These are phyloP conservation scores for Diplodus sargus DNA, from an alignment of 2,797 vertebrate genomes.

Conservation along the genomic window DNA sequence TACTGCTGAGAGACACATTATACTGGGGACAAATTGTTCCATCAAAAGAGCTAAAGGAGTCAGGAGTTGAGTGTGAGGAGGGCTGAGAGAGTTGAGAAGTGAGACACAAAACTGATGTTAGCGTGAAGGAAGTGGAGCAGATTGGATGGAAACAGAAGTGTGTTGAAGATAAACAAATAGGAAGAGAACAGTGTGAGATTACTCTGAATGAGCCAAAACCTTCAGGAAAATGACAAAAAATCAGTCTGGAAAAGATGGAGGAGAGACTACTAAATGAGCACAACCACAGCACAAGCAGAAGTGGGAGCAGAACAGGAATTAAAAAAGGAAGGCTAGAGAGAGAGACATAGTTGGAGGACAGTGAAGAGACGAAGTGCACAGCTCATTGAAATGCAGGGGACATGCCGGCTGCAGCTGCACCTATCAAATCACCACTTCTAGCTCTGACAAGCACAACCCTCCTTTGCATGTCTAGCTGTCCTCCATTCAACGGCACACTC, in stretches of 20 bases:
- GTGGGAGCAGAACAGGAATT: constrained; percentile 48
- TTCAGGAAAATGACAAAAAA: constrained; percentile 4
- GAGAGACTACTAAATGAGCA: constrained; percentile 49
- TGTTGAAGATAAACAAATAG: constrained; percentile 21
- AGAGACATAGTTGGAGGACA: constrained; percentile 66
- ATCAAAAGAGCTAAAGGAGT: constrained; percentile 23
- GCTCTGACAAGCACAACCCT: constrained; percentile 76
- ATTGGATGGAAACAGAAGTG: background rate
- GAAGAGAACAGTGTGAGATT: constrained; percentile 38
- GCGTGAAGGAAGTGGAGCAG: constrained; percentile 10
- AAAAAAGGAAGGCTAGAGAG: constrained; percentile 44
- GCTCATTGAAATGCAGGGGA: constrained; percentile 89
- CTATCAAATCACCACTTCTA: constrained; percentile 86
- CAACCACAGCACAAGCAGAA: constrained; percentile 24
- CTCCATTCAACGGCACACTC: constrained; percentile 21
- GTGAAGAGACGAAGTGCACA: constrained; percentile 66
- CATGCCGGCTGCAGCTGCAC: constrained; percentile 88
- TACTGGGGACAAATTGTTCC: constrained; percentile 53
- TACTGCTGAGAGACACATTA: constrained; percentile 50
- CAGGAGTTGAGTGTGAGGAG: constrained; percentile 6
- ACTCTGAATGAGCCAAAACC: constrained; percentile 36
- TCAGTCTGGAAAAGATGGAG: constrained; percentile 33
- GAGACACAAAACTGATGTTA: constrained; percentile 2
- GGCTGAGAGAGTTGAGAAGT: constrained; percentile 9
- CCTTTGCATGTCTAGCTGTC: constrained; percentile 43